These are phyloP conservation scores for Micoletzkya japonica DNA, from an alignment of 2,888 invertebrate genomes.

Conservation along the genomic window DNA sequence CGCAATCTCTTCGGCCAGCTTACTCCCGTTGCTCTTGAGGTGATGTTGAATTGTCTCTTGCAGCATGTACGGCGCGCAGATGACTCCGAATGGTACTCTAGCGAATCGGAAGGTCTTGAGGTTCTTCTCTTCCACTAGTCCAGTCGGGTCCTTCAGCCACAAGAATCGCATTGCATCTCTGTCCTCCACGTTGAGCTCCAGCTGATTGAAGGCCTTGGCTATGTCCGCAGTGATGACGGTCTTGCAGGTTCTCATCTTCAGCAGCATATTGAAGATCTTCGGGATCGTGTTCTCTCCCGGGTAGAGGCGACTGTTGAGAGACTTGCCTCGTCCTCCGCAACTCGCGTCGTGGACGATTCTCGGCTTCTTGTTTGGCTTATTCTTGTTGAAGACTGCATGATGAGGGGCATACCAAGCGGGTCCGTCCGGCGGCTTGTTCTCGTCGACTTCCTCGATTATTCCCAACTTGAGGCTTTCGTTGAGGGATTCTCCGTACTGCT, in stretches of 20 bases:
- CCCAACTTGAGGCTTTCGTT: slow-evolving; percentile 22
- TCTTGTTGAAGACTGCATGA: slow-evolving; percentile 32
- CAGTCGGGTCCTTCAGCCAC: slow-evolving; percentile 36
- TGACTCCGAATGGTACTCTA: slow-evolving; percentile 41
- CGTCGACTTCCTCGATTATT: slow-evolving; percentile 29
- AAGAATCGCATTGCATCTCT: slow-evolving; percentile 38
- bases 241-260: slow-evolving; percentile 28
- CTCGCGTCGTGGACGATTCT: slow-evolving; percentile 38
- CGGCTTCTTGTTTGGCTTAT: slow-evolving; percentile 29
- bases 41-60: slow-evolving; percentile 33
- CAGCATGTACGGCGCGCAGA: slow-evolving; percentile 36
- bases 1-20: slow-evolving; percentile 24
- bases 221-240: slow-evolving; percentile 37
- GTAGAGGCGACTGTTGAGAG: slow-evolving; percentile 37
- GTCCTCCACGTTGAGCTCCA: slow-evolving; percentile 33
- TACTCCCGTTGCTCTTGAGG: background rate
- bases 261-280: slow-evolving; percentile 29
- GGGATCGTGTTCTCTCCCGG: slow-evolving; percentile 33
- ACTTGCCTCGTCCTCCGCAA: slow-evolving; percentile 21
- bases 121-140: slow-evolving; percentile 32
- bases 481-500: slow-evolving; percentile 7
- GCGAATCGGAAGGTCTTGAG: slow-evolving; percentile 34
- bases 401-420: slow-evolving; percentile 32
- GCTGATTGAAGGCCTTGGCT: slow-evolving; percentile 46
- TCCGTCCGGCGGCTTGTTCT: background rate